Evolutionary conservation across 2,888 invertebrate species (phyloP).

Genomic region (Hybos culiciformis): DNA sequence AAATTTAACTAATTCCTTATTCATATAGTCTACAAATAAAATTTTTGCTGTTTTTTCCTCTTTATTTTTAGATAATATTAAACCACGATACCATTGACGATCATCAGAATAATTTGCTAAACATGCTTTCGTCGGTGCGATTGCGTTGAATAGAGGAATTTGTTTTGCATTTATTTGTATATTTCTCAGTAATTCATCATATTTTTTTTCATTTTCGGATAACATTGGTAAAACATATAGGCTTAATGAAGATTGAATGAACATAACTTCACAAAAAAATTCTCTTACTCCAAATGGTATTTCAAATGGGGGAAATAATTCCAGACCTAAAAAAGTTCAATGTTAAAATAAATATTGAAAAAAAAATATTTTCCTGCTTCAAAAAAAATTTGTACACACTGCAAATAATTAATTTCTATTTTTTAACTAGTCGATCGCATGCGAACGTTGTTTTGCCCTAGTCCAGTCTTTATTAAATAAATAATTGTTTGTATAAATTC

Average conservation of each 20-base stretch:
- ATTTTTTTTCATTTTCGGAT: constrained; percentile 33
- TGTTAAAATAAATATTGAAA: no score
- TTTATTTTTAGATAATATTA: constrained; percentile 41
- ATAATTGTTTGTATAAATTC: no score
- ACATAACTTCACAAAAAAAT: constrained; percentile 25
- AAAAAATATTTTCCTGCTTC: no score
- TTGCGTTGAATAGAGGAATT: constrained; percentile 36
- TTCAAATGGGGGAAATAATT: constrained; percentile 20
- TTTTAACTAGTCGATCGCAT: no score
- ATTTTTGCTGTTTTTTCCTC: constrained; percentile 41
- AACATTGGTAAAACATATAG: constrained; percentile 26
- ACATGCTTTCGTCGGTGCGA: constrained; percentile 38
- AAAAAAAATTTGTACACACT: no score
- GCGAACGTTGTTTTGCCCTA: no score
- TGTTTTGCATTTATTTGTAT: constrained; percentile 37
- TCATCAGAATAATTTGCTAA: constrained; percentile 47
- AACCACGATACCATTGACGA: constrained; percentile 56
- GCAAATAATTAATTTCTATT: no score
- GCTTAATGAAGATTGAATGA: constrained; percentile 21
- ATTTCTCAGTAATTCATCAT: constrained; percentile 38
- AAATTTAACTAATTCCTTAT: constrained; percentile 40
- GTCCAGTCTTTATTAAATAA: no score
- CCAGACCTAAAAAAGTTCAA: no score
- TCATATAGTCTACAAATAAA: constrained; percentile 63
- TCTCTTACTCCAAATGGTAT: constrained; percentile 22